Evolutionary conservation across 2,797 vertebrate species (phyloP).

Genomic region (Malurus leucopterus): DNA sequence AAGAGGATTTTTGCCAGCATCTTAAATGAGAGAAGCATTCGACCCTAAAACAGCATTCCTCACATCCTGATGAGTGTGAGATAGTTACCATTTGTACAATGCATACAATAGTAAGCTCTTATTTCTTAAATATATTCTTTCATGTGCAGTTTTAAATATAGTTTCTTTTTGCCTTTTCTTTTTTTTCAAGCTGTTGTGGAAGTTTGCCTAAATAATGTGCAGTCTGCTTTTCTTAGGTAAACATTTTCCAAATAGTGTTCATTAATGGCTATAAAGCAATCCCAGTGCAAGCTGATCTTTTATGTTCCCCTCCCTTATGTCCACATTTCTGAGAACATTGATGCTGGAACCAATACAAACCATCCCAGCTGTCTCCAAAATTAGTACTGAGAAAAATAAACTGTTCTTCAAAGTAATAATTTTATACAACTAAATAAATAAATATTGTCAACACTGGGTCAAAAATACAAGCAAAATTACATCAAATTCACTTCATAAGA

Average conservation of each 20-base stretch:
- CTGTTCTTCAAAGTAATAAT: conserved; percentile 56
- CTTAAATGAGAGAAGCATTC: neutral
- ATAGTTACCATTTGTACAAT: neutral
- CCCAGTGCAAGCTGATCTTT: conserved; percentile 23
- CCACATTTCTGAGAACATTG: conserved; percentile 30
- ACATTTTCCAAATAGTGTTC: conserved; percentile 27
- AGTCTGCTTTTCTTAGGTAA: conserved; percentile 28
- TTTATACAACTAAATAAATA: conserved; percentile 68
- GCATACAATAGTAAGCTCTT: neutral
- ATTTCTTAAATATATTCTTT: neutral
- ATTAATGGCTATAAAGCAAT: conserved; percentile 38
- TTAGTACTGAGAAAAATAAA: conserved; percentile 62
- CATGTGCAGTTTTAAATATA: neutral
- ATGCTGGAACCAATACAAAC: conserved; percentile 42
- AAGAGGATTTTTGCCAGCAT: neutral
- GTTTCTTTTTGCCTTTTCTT: neutral
- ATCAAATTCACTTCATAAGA: conserved; percentile 74
- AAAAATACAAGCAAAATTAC: conserved; percentile 66
- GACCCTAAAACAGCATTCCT: neutral
- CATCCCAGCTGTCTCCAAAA: conserved; percentile 51
- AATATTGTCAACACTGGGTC: conserved; percentile 59
- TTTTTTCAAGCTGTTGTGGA: neutral
- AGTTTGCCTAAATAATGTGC: conserved; percentile 5
- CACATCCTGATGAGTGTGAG: neutral
- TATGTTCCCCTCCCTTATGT: neutral